Evolutionary conservation across 2,797 vertebrate genomes (phyloP).

Genomic region (Pipistrellus nathusii): DNA sequence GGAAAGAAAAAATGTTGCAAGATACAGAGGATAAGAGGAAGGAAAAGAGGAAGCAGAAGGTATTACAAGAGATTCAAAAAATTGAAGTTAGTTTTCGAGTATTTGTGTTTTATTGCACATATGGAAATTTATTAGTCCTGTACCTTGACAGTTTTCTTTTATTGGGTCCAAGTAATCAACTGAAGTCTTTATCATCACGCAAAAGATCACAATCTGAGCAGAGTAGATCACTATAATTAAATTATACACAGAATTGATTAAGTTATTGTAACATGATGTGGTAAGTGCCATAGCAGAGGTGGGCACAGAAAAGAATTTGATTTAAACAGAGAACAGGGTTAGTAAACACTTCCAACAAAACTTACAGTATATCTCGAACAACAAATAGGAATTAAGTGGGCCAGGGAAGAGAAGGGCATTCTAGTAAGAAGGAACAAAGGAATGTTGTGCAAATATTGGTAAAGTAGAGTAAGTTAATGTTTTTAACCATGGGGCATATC

Average conservation of each 20-base stretch:
- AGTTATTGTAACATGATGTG: not conserved
- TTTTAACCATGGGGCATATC: not conserved
- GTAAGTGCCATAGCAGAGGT: not conserved
- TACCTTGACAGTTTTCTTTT: slow-evolving; percentile 26
- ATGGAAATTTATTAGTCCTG: not conserved
- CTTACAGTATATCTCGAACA: not conserved
- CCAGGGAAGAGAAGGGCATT: not conserved
- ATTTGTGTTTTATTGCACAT: slow-evolving; percentile 53
- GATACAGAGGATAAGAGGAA: slow-evolving; percentile 99
- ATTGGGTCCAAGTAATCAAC: not conserved
- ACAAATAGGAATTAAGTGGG: slow-evolving; percentile 7
- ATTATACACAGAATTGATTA: not conserved
- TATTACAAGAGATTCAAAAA: slow-evolving; percentile 81
- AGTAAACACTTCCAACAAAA: slow-evolving; percentile 21
- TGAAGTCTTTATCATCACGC: slow-evolving; percentile 32
- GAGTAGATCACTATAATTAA: not conserved
- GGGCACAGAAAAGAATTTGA: not conserved
- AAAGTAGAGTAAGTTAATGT: not conserved
- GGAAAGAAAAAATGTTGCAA: slow-evolving; percentile 99
- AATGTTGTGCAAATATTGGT: not conserved
- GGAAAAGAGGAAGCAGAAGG: slow-evolving; percentile 98
- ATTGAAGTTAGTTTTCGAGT: slow-evolving; percentile 48
- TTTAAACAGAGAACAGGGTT: not conserved
- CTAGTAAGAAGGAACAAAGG: slow-evolving; percentile 13
- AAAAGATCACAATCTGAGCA: not conserved